Conservation (phyloP, 1,140 invertebrate species). For the Oncopeltus fasciatus region DNA sequence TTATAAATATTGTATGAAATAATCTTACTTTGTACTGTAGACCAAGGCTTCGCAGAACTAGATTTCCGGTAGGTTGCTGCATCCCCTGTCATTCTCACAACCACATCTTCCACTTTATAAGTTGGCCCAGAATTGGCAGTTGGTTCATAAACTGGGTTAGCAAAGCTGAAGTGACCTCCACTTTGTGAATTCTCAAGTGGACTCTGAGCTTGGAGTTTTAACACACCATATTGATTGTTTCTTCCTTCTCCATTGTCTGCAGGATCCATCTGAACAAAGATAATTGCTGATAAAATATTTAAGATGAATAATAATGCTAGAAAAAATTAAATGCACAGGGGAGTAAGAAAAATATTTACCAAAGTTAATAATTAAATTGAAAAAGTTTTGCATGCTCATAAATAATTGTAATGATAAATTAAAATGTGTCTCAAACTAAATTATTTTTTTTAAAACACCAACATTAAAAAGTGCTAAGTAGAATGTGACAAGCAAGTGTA, state of each 20-base stretch:
- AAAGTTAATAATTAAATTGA: no score
- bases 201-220: conserved; percentile 35
- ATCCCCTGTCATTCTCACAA: conserved; percentile 42
- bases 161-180: conserved; percentile 43
- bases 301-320: not conserved
- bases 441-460: no score
- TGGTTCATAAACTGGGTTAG: conserved; percentile 66
- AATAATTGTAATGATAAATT: no score
- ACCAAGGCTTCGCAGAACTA: conserved; percentile 35
- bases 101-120: conserved; percentile 63
- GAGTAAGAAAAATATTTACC: no score
- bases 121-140: conserved; percentile 35
- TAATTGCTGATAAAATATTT: no score
- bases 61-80: conserved; percentile 24
- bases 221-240: conserved; percentile 39
- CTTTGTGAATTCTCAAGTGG: conserved; percentile 22
- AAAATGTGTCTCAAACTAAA: no score
- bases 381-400: no score
- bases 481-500: no score
- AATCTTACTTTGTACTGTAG: conserved; percentile 48
- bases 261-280: conserved; percentile 36
- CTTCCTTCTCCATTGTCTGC: conserved; percentile 35
- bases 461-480: no score
- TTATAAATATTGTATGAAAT: no score
- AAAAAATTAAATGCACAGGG: not conserved